Base-by-base conservation (phyloP, 2,888 invertebrate genomes). In the Masnerella sp. region DNA sequence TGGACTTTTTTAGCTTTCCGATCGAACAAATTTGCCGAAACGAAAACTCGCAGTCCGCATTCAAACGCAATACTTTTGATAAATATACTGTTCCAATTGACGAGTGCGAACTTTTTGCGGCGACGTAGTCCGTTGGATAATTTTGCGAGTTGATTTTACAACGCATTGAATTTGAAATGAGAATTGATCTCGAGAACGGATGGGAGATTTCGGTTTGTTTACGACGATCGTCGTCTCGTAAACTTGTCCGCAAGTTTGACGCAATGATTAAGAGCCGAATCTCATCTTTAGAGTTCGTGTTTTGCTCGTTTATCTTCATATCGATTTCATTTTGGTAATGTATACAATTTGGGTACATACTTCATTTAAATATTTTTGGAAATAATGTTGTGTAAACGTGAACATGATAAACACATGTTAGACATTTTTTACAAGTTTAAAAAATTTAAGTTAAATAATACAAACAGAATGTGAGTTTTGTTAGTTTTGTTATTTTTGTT, bases 161-260 rank as follows among this genome's bases (percentile, higher is more conserved):
- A 20, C 20, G 42, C 25, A 56, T 20, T 56, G 42, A 42, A 56
- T 56, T 32, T 20, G 3, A 56, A 56, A 56, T 42, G 25, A 38
- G 52, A n/a, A 54, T 40, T 25, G 52, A 52, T 54, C 28, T 7
- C 18, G 9, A 40, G 40, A 38, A 9, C 30, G 15, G 22, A 9
- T 32, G 1, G 11, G 9, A 15, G 11, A 38, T 52, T 38, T 52
- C 15, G 15, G 36, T 25, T 52, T 38, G 7, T 32, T 52, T 52
- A 38, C 38, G 52, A 25, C 8, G 12, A 38, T 9, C 5, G 0
- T 5, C 8, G 22, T 34, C 18, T 51, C 22, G 34, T 51, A 52
- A 38, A 52, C 38, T 52, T 38, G 38, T 52, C 38, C 7, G 20
- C 17, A 17, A 22, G 25, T 25, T 38, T 38, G 38, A 52, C 22